Evolutionary conservation across 2,888 invertebrate genomes (phyloP), one percentile per base, ranked within the genome.

Genomic region (Zhuqinia jingwanae): DNA sequence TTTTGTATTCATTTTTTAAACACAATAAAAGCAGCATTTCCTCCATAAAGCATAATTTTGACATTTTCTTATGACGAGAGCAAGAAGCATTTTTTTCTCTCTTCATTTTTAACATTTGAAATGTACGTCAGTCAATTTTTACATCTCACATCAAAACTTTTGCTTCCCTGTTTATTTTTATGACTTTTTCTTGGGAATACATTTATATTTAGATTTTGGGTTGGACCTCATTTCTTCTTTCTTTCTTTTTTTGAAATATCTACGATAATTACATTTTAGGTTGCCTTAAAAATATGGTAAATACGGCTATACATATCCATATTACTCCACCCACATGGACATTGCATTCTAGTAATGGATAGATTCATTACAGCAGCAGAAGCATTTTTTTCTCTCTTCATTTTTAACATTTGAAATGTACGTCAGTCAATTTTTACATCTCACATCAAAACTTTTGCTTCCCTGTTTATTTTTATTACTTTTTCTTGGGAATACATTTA

Each of bases 141-240:
- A n/a, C n/a, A n/a, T n/a, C n/a, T n/a, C n/a, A n/a, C 20, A 42
- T 30, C 27, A 10, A 63, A 65, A 27, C 27, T 47, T 30, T 15
- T 70, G 20, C 30, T 58, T 65, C 22, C 45, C 47, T 65, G n/a
- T 42, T 65, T 42, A 13, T 17, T 75, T 36, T 82, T 82, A 82
- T 70, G 60, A 78, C 58, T 84, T 77, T 83, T 84, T 84, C 77
- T 36, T 47, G 42, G 5, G 84, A 85, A 85, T n/a, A n/a, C n/a
- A 20, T 78, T 42, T 85, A 85, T 85, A 85, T 78, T 85, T 85
- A 85, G 84, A 76, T 30, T 83, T 65, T 81, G 58, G 75, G 83
- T 22, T 65, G 50, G 53, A 36, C 25, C 70, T 50, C 60, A n/a
- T n/a, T n/a, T n/a, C n/a, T n/a, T n/a, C n/a, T n/a, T 68, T 68